These are phyloP conservation scores for Sarcophaga carnaria DNA, from an alignment of 2,888 invertebrate genomes.

Conservation along the genomic window DNA sequence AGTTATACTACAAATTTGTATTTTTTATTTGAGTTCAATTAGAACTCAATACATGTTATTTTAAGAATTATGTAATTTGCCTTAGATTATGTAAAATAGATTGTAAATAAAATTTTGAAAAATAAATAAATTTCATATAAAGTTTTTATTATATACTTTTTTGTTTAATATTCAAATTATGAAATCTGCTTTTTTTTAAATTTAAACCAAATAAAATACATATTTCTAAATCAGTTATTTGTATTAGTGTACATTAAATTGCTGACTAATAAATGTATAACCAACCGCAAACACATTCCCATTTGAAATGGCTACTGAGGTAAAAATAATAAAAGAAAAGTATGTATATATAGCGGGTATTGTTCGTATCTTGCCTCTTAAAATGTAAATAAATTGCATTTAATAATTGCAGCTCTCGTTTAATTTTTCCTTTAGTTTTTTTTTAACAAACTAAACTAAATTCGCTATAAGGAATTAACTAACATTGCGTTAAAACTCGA, in stretches of 20 bases:
- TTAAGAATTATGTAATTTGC: too few relatives aligned
- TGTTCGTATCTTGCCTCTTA: conserved; percentile 1
- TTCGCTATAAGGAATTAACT: conserved; percentile 19
- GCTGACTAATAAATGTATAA: background rate
- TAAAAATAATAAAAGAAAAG: background rate
- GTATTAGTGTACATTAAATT: background rate
- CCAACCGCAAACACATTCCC: background rate
- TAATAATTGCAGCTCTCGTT: conserved; percentile 18
- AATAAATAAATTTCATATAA: too few relatives aligned
- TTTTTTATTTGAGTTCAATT: too few relatives aligned
- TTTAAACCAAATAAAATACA: background rate
- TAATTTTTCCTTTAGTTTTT: conserved; percentile 17
- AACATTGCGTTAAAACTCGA: conserved; percentile 14
- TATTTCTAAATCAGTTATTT: background rate
- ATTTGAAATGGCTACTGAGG: background rate
- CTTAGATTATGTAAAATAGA: too few relatives aligned
- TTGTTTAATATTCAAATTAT: background rate
- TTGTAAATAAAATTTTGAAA: too few relatives aligned
- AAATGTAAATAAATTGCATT: conserved; percentile 22
- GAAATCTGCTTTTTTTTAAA: background rate
- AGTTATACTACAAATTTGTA: too few relatives aligned
- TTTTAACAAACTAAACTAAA: conserved; percentile 22
- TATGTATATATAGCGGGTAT: too few relatives aligned
- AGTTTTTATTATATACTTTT: background rate
- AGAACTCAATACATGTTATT: too few relatives aligned